These are phyloP conservation scores for Parasteatoda tepidariorum DNA, from an alignment of 1,140 invertebrate genomes.

Conservation along the genomic window DNA sequence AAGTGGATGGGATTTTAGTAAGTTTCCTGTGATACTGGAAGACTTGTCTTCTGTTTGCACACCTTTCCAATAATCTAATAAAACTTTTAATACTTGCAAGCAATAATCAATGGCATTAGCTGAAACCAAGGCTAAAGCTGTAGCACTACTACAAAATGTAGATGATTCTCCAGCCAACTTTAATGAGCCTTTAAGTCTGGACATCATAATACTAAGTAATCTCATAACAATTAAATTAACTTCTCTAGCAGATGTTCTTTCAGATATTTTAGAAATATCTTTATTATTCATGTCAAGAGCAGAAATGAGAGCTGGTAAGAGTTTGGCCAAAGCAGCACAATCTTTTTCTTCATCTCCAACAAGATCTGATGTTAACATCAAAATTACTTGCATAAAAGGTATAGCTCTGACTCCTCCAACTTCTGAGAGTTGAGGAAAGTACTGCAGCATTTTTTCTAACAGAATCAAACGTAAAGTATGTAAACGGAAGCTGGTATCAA, in stretches of 20 bases:
- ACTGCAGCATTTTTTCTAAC: constrained; percentile 76
- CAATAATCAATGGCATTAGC: constrained; percentile 78
- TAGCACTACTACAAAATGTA: constrained; percentile 64
- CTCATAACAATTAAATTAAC: constrained; percentile 90
- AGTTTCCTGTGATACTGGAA: constrained; percentile 64
- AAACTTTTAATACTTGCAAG: constrained; percentile 80
- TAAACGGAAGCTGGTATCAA: constrained; percentile 67
- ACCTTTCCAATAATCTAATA: constrained; percentile 86
- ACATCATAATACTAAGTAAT: constrained; percentile 82
- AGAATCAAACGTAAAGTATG: constrained; percentile 77
- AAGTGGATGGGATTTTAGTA: constrained; percentile 83
- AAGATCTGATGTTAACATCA: constrained; percentile 91
- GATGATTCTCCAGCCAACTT: constrained; percentile 75
- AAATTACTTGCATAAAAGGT: constrained; percentile 88
- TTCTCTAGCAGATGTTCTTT: constrained; percentile 77
- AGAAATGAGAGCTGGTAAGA: constrained; percentile 80
- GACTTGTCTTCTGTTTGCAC: constrained; percentile 69
- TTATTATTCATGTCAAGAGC: constrained; percentile 80
- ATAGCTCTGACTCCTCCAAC: constrained; percentile 85
- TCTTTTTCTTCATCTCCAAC: constrained; percentile 86
- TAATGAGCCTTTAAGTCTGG: constrained; percentile 76
- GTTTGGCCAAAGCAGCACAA: constrained; percentile 78
- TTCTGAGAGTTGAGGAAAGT: constrained; percentile 74
- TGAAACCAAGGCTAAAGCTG: constrained; percentile 45
- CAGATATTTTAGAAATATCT: constrained; percentile 68